phyloP scores from a whole-genome alignment of 2,113 vertebrate genomes.

The Noturus placidus region DNA sequence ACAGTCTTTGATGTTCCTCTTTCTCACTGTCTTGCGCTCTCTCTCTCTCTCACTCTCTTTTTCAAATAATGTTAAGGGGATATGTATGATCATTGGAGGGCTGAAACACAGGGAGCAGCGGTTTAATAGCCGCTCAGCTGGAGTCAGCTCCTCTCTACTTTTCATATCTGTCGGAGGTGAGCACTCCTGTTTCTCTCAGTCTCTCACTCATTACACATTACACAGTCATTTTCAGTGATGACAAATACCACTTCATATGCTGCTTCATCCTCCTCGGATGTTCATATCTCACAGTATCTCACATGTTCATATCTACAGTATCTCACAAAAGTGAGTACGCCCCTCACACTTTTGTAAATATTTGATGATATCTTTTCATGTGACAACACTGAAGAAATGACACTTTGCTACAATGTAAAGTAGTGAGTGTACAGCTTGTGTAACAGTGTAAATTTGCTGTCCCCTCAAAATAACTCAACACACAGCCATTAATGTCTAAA shows the following conservation, averaged over 20 bases:
- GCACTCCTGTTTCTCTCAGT: not conserved
- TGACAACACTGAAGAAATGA: no score
- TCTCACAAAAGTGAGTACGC: no score
- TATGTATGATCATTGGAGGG: slow-evolving; percentile 88
- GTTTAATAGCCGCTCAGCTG: slow-evolving; percentile 81
- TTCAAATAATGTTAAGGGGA: slow-evolving; percentile 67
- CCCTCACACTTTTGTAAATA: no score
- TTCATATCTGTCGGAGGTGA: slow-evolving; percentile 56
- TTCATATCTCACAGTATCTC: no score
- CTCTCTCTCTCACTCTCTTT: slow-evolving; percentile 12
- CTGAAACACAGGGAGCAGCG: slow-evolving; percentile 82
- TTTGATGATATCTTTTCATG: no score
- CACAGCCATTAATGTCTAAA: no score
- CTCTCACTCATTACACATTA: not conserved
- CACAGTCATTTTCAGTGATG: not conserved
- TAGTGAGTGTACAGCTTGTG: no score
- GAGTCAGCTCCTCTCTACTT: slow-evolving; percentile 77
- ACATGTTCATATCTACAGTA: no score
- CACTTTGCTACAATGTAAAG: no score
- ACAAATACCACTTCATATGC: not conserved
- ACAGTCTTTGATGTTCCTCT: not conserved
- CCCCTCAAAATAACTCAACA: no score
- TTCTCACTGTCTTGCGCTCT: not conserved
- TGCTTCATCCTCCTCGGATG: not conserved
- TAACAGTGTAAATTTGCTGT: no score